These are phyloP conservation scores for Apogon hyalosoma DNA, from an alignment of 2,797 vertebrate species.

Conservation along the genomic window DNA sequence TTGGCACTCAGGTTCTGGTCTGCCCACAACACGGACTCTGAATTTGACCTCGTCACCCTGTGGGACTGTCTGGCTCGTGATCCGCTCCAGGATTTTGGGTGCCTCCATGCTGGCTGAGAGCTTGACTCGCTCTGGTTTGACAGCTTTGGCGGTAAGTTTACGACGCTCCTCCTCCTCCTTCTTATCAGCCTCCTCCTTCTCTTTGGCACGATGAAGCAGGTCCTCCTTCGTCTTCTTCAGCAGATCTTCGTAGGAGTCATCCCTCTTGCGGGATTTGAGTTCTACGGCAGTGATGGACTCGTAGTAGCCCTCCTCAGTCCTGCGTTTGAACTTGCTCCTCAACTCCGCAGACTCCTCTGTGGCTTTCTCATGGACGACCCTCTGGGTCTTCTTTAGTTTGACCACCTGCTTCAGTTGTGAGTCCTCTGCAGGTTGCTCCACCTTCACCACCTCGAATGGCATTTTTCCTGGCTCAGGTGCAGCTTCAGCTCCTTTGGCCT, in stretches of 20 bases:
- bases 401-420: constrained; percentile 90
- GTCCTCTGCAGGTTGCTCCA: constrained; percentile 86
- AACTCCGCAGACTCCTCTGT: constrained; percentile 95
- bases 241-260: constrained; percentile 96
- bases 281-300: constrained; percentile 98
- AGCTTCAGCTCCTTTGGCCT: constrained; percentile 85
- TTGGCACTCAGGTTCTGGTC: constrained; percentile 95
- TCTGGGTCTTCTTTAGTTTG: constrained; percentile 92
- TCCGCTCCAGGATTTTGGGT: constrained; percentile 95
- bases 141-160: constrained; percentile 88
- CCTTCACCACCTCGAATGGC: constrained; percentile 93
- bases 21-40: constrained; percentile 92
- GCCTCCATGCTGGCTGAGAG: constrained; percentile 98
- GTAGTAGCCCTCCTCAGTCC: constrained; percentile 97
- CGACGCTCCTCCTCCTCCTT: constrained; percentile 89
- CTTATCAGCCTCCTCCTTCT: constrained; percentile 92
- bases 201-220: constrained; percentile 90
- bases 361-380: constrained; percentile 90
- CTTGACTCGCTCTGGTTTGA: constrained; percentile 92
- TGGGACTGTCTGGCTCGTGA: constrained; percentile 93
- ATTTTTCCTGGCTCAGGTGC: constrained; percentile 83
- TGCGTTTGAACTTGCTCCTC: constrained; percentile 96
- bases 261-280: constrained; percentile 94
- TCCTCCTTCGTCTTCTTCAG: constrained; percentile 97
- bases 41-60: constrained; percentile 91